Percentiles rank a stretch among this genome's conserved stretches.
phyloP scores from a whole-genome alignment of 2,888 invertebrate species.

The Gibbula magus region DNA sequence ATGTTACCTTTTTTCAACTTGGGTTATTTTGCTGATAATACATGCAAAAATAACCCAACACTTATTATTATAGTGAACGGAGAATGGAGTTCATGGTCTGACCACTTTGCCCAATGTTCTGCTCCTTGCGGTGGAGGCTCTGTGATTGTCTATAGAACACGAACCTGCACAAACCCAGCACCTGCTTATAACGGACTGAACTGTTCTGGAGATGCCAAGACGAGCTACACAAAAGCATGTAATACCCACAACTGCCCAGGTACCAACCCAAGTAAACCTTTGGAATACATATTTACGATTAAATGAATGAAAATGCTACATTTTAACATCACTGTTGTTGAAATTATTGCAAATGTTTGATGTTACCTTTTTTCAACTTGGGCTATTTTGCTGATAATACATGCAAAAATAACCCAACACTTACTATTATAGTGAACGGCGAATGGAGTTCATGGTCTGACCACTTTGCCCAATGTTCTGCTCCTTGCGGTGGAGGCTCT shows the following conservation, averaged over 20 bases:
- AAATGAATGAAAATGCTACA: no score
- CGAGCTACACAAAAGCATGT: not conserved
- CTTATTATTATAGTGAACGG: not conserved
- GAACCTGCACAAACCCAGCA: constrained; percentile 21
- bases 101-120: not conserved
- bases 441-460: not conserved
- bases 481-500: not conserved
- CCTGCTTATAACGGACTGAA: not conserved
- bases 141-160: not conserved
- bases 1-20: no score
- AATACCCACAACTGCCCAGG: not conserved
- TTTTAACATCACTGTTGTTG: no score
- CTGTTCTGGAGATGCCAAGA: not conserved
- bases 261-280: no score
- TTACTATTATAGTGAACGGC: constrained; percentile 4
- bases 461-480: not conserved
- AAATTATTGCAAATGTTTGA: no score
- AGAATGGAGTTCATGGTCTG: not conserved
- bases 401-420: no score
- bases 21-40: no score
- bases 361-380: no score
- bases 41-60: no score
- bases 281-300: no score
- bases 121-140: not conserved
- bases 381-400: no score